phyloP scores from a whole-genome alignment of 2,888 invertebrate genomes.

The Drosophila anomalata region DNA sequence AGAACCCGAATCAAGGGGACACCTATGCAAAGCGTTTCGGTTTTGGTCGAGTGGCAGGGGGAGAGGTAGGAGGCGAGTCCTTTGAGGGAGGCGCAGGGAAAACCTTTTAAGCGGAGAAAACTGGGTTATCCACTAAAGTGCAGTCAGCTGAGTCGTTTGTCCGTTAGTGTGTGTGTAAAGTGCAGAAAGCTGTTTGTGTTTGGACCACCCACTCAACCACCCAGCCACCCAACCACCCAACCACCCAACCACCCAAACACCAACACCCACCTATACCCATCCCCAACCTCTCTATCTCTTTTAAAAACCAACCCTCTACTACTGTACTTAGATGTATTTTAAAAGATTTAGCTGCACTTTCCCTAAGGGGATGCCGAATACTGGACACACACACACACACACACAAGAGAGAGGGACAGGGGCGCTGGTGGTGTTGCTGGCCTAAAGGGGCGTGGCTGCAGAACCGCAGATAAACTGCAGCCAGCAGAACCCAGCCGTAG shows the following conservation, averaged over 20 bases:
- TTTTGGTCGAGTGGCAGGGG: background rate
- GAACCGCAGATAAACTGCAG: constrained; percentile 69
- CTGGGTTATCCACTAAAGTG: constrained; percentile 75
- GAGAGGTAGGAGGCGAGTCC: background rate
- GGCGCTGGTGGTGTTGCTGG: background rate
- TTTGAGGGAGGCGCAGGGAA: constrained; percentile 34
- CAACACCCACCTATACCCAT: background rate
- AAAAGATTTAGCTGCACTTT: constrained; percentile 70
- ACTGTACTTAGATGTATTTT: constrained; percentile 63
- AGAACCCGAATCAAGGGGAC: constrained; percentile 49
- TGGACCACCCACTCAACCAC: background rate
- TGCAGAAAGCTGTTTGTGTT: constrained; percentile 68
- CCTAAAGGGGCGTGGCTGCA: constrained; percentile 6
- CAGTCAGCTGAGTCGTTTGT: constrained; percentile 52
- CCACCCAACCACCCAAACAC: background rate
- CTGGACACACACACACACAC: constrained; percentile 54
- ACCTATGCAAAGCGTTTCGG: constrained; percentile 47
- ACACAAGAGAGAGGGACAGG: constrained; percentile 6
- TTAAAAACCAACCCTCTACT: constrained; percentile 4
- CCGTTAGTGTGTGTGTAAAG: constrained; percentile 42
- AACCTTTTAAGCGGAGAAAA: constrained; percentile 75
- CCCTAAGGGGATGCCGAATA: constrained; percentile 58
- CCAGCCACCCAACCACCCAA: background rate
- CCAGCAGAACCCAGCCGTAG: constrained; percentile 17
- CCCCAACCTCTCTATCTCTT: constrained; percentile 2